Conservation (phyloP, 2,797 vertebrate genomes). For the Eospalax fontanierii region DNA sequence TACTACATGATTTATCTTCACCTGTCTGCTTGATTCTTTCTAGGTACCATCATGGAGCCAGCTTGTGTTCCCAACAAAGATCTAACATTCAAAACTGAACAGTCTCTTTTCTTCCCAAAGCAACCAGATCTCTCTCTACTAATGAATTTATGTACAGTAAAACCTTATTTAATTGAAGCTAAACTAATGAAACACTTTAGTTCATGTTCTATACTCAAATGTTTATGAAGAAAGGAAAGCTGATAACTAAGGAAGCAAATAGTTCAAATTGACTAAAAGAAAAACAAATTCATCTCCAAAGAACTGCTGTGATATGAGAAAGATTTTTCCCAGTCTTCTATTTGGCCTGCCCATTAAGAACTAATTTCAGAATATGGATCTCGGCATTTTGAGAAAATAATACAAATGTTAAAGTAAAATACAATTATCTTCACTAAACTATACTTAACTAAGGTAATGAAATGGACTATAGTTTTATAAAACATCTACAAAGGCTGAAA, state of each 20-base stretch:
- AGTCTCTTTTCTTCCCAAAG: not conserved
- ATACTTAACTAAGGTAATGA: slow-evolving; percentile 52
- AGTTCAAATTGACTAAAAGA: slow-evolving; percentile 41
- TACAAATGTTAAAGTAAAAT: slow-evolving; percentile 69
- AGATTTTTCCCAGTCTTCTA: slow-evolving; percentile 12
- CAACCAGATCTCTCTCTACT: slow-evolving; percentile 31
- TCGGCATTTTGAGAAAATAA: slow-evolving; percentile 24
- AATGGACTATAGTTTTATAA: slow-evolving; percentile 56
- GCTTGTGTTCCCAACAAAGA: not conserved
- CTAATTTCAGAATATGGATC: slow-evolving; percentile 59
- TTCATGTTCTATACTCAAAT: slow-evolving; percentile 65
- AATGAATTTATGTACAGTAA: slow-evolving; percentile 72
- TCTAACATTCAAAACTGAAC: not conserved
- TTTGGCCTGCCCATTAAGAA: not conserved
- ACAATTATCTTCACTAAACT: slow-evolving; percentile 65
- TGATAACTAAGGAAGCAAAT: slow-evolving; percentile 22
- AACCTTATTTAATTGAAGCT: slow-evolving; percentile 73
- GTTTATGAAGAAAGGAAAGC: slow-evolving; percentile 70
- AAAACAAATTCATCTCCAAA: slow-evolving; percentile 58
- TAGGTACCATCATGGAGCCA: not conserved
- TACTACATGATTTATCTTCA: slow-evolving; percentile 1
- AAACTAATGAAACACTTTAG: slow-evolving; percentile 76
- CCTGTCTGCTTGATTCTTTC: slow-evolving; percentile 17
- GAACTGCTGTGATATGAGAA: not conserved
- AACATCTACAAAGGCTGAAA: slow-evolving; percentile 59